These are phyloP conservation scores for Sitodiplosis mosellana DNA, from an alignment of 1,140 invertebrate species.

Conservation along the genomic window DNA sequence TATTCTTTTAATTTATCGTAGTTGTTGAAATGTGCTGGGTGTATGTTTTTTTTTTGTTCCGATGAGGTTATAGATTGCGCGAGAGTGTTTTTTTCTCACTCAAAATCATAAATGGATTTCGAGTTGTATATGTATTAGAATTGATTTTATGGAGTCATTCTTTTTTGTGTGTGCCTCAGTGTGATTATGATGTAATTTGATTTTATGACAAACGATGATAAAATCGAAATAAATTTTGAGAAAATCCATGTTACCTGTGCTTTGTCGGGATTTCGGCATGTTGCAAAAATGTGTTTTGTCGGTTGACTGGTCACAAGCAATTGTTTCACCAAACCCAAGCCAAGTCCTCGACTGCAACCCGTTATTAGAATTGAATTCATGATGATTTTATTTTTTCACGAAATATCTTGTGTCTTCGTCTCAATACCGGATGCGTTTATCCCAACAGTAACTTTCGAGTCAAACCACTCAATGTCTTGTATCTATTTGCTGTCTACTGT, in stretches of 20 bases:
- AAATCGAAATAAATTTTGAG: background rate
- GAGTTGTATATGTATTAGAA: slow-evolving; percentile 11
- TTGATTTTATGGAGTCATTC: slow-evolving; percentile 3
- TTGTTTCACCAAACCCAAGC: slow-evolving; percentile 59
- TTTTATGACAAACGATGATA: background rate
- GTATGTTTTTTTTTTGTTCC: background rate
- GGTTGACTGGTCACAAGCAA: slow-evolving; percentile 29
- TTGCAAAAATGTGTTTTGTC: slow-evolving; percentile 47
- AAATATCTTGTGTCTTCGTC: too few species aligned
- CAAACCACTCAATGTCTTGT: too few species aligned
- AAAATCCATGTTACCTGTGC: slow-evolving; percentile 32
- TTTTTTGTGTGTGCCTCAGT: too few species aligned
- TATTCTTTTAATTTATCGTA: too few species aligned
- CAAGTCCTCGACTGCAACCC: slow-evolving; percentile 73
- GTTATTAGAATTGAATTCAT: slow-evolving; percentile 73
- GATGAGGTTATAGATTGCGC: background rate
- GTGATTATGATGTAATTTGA: background rate
- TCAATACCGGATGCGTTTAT: too few species aligned
- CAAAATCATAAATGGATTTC: slow-evolving; percentile 3
- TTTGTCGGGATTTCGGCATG: slow-evolving; percentile 45
- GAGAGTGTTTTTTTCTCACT: too few species aligned
- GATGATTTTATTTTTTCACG: too few species aligned
- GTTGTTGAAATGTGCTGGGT: too few species aligned
- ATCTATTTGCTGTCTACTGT: too few species aligned
- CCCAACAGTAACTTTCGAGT: too few species aligned